These are phyloP conservation scores for Brachionichthys hirsutus DNA, from an alignment of 2,113 vertebrate species.

Conservation along the genomic window DNA sequence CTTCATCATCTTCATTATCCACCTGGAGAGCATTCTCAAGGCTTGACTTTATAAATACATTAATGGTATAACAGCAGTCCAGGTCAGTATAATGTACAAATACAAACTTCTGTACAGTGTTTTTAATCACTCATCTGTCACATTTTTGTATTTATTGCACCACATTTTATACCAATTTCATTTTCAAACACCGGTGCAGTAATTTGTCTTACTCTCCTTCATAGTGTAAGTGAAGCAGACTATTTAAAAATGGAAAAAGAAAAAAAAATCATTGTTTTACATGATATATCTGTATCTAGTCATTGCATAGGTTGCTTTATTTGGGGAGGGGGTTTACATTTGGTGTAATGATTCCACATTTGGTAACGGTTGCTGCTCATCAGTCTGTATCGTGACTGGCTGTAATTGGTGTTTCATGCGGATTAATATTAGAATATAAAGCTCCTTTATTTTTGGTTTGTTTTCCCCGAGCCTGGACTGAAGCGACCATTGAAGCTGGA, in stretches of 20 bases:
- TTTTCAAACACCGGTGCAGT: slow-evolving; percentile 72
- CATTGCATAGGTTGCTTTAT: slow-evolving; percentile 25
- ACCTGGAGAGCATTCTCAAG: slow-evolving; percentile 36
- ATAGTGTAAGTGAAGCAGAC: slow-evolving; percentile 52
- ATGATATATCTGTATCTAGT: slow-evolving; percentile 60
- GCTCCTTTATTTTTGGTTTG: slow-evolving; percentile 38
- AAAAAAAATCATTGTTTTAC: slow-evolving; percentile 50
- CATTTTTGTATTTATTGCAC: slow-evolving; percentile 72
- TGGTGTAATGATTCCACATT: slow-evolving; percentile 75
- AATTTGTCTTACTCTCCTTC: slow-evolving; percentile 53
- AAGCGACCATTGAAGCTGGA: slow-evolving; percentile 20
- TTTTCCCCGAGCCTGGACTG: slow-evolving; percentile 24
- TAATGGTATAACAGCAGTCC: slow-evolving; percentile 50
- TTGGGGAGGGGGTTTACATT: slow-evolving; percentile 23
- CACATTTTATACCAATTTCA: slow-evolving; percentile 72
- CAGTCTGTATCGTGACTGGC: slow-evolving; percentile 58
- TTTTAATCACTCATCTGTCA: slow-evolving; percentile 74
- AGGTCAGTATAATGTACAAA: slow-evolving; percentile 69
- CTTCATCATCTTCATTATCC: slow-evolving; percentile 37
- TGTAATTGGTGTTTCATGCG: slow-evolving; percentile 57
- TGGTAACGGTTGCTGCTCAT: slow-evolving; percentile 61
- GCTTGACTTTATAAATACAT: slow-evolving; percentile 54
- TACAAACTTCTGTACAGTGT: slow-evolving; percentile 74
- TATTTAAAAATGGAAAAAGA: too few species aligned
- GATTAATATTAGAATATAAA: slow-evolving; percentile 57